Evolutionary conservation across 2,797 vertebrate genomes (phyloP).

Genomic region (Pachyuromys duprasi): DNA sequence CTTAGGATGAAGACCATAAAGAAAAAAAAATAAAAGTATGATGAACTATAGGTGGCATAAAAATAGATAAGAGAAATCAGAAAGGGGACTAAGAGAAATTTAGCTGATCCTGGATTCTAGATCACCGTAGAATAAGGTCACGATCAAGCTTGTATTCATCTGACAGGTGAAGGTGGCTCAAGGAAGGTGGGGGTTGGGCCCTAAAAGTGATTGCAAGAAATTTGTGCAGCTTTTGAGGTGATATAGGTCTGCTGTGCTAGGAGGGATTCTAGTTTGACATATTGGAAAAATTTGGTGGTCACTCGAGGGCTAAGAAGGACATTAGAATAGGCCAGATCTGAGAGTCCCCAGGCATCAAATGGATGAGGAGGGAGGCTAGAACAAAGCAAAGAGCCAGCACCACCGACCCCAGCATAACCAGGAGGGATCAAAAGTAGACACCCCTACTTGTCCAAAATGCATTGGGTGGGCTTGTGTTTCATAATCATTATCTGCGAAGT

Average conservation of each 20-base stretch:
- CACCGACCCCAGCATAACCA: background rate
- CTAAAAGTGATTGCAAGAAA: background rate
- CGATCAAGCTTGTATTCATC: background rate
- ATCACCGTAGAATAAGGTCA: background rate
- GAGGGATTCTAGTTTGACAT: no score
- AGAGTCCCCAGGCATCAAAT: background rate
- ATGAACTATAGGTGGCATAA: background rate
- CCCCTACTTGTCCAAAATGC: background rate
- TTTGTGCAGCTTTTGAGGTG: background rate
- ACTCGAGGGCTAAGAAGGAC: background rate
- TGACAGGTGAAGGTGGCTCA: background rate
- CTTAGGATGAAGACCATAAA: background rate
- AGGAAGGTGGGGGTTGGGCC: background rate
- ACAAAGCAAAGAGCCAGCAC: background rate
- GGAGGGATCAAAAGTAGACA: background rate
- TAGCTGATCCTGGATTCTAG: background rate
- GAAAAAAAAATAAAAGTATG: background rate
- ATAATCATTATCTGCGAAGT: background rate
- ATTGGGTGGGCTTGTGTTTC: background rate
- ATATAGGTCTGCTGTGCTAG: background rate
- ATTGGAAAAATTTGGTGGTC: background rate
- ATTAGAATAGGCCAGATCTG: background rate
- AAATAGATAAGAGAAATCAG: background rate
- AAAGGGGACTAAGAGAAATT: no score
- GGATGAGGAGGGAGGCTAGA: background rate